Base-by-base conservation (phyloP, 2,113 vertebrate genomes). In the Cinclus cinclus region DNA sequence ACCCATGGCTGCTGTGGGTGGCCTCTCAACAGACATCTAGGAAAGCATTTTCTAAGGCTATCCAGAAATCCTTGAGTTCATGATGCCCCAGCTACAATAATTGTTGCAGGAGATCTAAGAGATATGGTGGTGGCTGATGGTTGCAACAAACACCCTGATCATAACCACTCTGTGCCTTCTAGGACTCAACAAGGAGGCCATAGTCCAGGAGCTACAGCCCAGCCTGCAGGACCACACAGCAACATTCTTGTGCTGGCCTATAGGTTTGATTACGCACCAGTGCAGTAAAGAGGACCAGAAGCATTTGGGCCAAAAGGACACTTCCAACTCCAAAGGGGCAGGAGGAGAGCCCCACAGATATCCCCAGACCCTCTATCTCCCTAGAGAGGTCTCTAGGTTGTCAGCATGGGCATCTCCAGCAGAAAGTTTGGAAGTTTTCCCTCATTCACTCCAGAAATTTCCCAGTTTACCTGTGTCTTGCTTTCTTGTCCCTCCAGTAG, bases 61-160 rank as follows among this genome's bases (percentile, higher is more conserved):
- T 28, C 27, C n/a, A 39, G 23, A 69, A 78, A 39, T 8, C 4
- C 13, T 64, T 39, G 15, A 74, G 14, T 2, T 31, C 3, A 2
- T 37, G 16, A 31, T 27, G 4, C 5, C 52, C 30, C 1, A 0
- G 12, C 6, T 63, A 15, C 33, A 31, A 2, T 15, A 73, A 41
- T 15, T 67, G 49, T 33, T 59, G 17, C 27, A 69, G 24, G 13
- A 46, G 7, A 37, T 42, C 19, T 42, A 4, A 77, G 23, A 15
- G 2, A 3, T 31, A 11, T 13, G 25, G 23, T n/a, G 20, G 13
- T 62, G 15, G 7, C 20, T 47, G 39, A 46, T 7, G 5, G 13
- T 42, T 28, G 20, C 31, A 78, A 11, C 1, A 10, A 31, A 21
- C 18, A 27, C 20, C 3, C 2, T 14, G 3, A n/a, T 27, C 31